Percentiles rank a stretch among this genome's conserved stretches.
phyloP scores from a whole-genome alignment of 2,113 vertebrate species.

The Ammodytes dubius region DNA sequence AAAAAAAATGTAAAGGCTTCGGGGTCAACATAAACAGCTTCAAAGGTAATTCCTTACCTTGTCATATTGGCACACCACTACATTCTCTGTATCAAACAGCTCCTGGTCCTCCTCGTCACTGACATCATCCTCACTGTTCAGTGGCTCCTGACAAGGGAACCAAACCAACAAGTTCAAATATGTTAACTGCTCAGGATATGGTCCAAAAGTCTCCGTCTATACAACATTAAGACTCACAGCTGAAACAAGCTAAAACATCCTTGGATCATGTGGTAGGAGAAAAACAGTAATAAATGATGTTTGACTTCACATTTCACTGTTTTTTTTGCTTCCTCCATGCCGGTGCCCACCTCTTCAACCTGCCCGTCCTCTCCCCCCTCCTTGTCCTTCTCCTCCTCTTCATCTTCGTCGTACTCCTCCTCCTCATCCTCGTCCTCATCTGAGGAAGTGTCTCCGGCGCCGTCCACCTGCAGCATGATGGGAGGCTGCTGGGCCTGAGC shows the following conservation, averaged over 20 bases:
- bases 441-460: slow-evolving; percentile 94
- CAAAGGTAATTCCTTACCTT: slow-evolving; percentile 86
- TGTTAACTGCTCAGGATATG: too few relatives aligned
- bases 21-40: too few relatives aligned
- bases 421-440: slow-evolving; percentile 99
- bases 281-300: background rate
- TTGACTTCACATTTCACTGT: background rate
- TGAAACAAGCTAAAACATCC: background rate
- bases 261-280: background rate
- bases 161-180: background rate
- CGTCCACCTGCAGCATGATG: slow-evolving; percentile 96
- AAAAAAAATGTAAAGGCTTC: background rate
- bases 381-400: slow-evolving; percentile 98
- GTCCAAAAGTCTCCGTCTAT: background rate
- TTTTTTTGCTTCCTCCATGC: background rate
- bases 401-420: slow-evolving; percentile 97
- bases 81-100: slow-evolving; percentile 98
- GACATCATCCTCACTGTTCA: slow-evolving; percentile 97
- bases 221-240: background rate
- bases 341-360: slow-evolving; percentile 91
- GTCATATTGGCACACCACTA: slow-evolving; percentile 99
- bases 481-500: slow-evolving; percentile 90
- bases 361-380: slow-evolving; percentile 96
- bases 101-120: slow-evolving; percentile 98
- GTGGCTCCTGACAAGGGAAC: slow-evolving; percentile 88